Base-by-base conservation (phyloP, 1,140 invertebrate species). In the Sinonovacula constricta region DNA sequence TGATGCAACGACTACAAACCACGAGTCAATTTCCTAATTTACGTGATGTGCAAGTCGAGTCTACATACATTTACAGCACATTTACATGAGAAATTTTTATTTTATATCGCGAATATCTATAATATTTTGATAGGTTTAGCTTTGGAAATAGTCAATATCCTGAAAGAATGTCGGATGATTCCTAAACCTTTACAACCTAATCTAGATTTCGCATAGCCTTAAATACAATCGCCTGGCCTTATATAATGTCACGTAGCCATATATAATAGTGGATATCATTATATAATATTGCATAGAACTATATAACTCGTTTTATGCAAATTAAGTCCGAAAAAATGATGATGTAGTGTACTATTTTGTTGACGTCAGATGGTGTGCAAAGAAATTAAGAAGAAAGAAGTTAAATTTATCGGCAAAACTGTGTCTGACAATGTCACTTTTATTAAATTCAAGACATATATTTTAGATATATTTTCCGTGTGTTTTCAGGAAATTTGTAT, bases 61-160 rank as follows among this genome's bases (percentile, higher is more conserved):
- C 26, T 12, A 33, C 36, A 22, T 24, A 26, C 33, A 63, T 63
- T 63, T 24, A 33, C 18, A 33, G 34, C 60, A 63, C 36, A 63
- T 63, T 63, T 39, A 39, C n/a, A 22, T 39, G 60, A 39, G 24
- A 39, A 63, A 63, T 63, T 39, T 39, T 39, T 7, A 28, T 63
- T n/a, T 33, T 39, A 63, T 63, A 39, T 63, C 1, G 33, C 22
- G 18, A 34, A 62, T 39, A 63, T 34, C 18, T 63, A n/a, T n/a
- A n/a, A n/a, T n/a, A n/a, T n/a, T n/a, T n/a, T n/a, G n/a, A n/a
- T n/a, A n/a, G n/a, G n/a, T n/a, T n/a, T n/a, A n/a, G 60, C 18
- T 63, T 26, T 39, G 49, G 60, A 39, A 22, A 33, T 54, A 68
- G 56, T 68, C 56, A 68, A 68, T 68, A 54, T 68, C 49, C 49